Evolutionary conservation across 2,888 invertebrate genomes (phyloP).

Genomic region (Trissoscelio sp.): DNA sequence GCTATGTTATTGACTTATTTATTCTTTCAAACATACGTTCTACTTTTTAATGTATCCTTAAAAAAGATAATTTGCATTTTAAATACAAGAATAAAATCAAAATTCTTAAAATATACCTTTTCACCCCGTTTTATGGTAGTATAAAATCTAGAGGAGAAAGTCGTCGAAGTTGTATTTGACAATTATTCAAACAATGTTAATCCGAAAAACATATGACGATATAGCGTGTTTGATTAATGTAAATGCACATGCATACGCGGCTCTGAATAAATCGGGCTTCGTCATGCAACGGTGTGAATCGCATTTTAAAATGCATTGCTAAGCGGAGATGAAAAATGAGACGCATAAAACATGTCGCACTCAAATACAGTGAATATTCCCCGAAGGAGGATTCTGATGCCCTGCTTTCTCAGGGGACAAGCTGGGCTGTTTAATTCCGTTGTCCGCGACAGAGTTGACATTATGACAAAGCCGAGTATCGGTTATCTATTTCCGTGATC

Average conservation of each 20-base stretch:
- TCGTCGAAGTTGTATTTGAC: no score
- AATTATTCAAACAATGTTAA: not conserved
- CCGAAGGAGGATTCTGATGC: not conserved
- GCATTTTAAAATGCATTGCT: slow-evolving; percentile 29
- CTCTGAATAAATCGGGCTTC: slow-evolving; percentile 26
- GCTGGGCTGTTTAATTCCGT: slow-evolving; percentile 21
- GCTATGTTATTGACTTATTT: no score
- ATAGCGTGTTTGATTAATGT: slow-evolving; percentile 4
- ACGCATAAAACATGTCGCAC: slow-evolving; percentile 13
- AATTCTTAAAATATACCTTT: no score
- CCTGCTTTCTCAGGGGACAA: slow-evolving; percentile 5
- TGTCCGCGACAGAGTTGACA: slow-evolving; percentile 18
- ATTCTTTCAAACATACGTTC: no score
- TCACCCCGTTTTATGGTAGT: no score
- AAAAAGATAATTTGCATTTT: no score
- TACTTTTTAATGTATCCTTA: no score
- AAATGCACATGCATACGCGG: not conserved
- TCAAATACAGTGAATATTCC: slow-evolving; percentile 6
- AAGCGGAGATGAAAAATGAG: slow-evolving; percentile 34
- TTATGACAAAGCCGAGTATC: slow-evolving; percentile 30
- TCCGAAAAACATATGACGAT: not conserved
- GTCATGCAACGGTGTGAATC: slow-evolving; percentile 37
- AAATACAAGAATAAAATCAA: no score
- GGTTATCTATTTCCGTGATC: slow-evolving; percentile 33
- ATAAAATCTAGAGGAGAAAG: no score